Percentiles rank a stretch among this genome's conserved stretches.
Evolutionary conservation across 2,888 invertebrate species (phyloP).

Genomic region (Lampropteryx suffumata): DNA sequence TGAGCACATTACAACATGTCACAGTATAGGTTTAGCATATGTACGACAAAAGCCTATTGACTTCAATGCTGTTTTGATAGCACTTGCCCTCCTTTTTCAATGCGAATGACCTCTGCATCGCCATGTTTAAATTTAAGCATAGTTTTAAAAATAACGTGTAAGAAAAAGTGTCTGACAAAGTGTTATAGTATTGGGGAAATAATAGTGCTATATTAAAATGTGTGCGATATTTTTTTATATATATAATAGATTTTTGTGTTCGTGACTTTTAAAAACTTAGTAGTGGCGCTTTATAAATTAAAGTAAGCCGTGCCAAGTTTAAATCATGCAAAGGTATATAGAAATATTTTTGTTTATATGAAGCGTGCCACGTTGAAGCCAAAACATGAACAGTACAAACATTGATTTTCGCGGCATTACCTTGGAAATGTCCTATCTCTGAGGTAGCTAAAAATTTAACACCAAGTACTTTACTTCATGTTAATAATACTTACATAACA

Average conservation of each 20-base stretch:
- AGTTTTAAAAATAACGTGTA: constrained; percentile 12
- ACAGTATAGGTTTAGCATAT: constrained; percentile 46
- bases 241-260: too few species aligned
- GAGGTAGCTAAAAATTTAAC: constrained; percentile 88
- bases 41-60: constrained; percentile 53
- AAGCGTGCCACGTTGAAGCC: constrained; percentile 78
- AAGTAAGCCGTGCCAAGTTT: constrained; percentile 71
- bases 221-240: neutral
- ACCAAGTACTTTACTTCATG: constrained; percentile 41
- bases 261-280: constrained; percentile 2
- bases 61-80: constrained; percentile 26
- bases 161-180: constrained; percentile 15
- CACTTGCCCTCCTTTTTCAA: constrained; percentile 19
- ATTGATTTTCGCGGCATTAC: constrained; percentile 81
- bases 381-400: constrained; percentile 58
- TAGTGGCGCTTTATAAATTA: constrained; percentile 27
- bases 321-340: constrained; percentile 68
- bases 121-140: constrained; percentile 29
- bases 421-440: constrained; percentile 97
- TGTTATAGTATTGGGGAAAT: neutral
- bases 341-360: constrained; percentile 31
- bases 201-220: constrained; percentile 12
- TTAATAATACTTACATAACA: constrained; percentile 34
- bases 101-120: constrained; percentile 13
- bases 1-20: constrained; percentile 47